Conservation (phyloP, 2,113 vertebrate species). For the Acanthisitta chloris region DNA sequence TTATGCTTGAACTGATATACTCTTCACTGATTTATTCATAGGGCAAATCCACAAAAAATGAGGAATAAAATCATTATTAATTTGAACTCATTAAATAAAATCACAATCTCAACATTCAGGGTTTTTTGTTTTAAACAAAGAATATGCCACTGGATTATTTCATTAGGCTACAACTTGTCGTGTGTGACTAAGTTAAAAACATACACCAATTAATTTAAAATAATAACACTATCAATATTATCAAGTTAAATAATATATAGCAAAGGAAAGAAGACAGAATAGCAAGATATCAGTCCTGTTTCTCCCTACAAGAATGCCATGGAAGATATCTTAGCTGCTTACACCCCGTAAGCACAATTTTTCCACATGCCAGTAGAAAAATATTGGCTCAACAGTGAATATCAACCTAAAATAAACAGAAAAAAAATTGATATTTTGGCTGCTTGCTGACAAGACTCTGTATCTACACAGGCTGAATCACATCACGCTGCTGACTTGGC, state of each 20-base stretch:
- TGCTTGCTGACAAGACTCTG: not conserved
- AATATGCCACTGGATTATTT: not conserved
- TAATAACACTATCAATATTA: not conserved
- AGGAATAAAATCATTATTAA: not conserved
- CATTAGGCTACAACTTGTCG: not conserved
- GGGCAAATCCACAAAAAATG: not conserved
- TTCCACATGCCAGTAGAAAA: not conserved
- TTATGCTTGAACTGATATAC: slow-evolving; percentile 35
- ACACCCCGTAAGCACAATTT: not conserved
- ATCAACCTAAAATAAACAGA: not conserved
- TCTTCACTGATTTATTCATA: slow-evolving; percentile 38
- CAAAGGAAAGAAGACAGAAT: not conserved
- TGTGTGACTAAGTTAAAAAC: not conserved
- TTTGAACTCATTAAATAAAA: not conserved
- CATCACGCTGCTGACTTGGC: not conserved
- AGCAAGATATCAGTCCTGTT: not conserved
- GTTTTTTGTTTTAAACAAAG: not conserved
- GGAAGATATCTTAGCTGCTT: not conserved
- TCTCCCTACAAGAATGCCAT: not conserved
- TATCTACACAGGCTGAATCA: not conserved
- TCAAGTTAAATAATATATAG: not conserved
- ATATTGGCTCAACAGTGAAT: not conserved
- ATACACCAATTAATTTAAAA: not conserved
- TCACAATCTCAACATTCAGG: not conserved
- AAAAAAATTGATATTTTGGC: not conserved